phyloP scores from a whole-genome alignment of 2,113 vertebrate species.

The Hippocampus guttulatus region DNA sequence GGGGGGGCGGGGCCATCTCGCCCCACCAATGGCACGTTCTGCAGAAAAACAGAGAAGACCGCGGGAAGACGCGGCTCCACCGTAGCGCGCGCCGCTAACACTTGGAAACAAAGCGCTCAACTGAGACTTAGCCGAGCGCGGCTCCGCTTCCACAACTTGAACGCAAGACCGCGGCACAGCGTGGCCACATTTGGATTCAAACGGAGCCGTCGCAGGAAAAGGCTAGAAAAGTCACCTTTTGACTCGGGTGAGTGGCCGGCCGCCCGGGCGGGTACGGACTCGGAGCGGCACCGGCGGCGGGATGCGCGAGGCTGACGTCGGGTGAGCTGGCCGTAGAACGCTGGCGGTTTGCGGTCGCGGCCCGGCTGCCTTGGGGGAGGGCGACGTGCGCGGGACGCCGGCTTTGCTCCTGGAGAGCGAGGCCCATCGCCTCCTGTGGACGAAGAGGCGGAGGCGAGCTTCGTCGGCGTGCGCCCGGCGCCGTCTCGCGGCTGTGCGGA shows the following conservation, averaged over 20 bases:
- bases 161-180: neutral
- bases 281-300: conserved; percentile 26
- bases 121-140: neutral
- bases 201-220: neutral
- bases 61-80: neutral
- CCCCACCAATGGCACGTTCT: conserved; percentile 62
- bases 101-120: neutral
- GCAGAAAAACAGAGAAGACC: conserved; percentile 20
- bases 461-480: conserved; percentile 37
- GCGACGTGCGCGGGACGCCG: conserved; percentile 27
- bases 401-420: conserved; percentile 31
- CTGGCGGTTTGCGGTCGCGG: conserved; percentile 37
- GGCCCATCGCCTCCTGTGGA: conserved; percentile 37
- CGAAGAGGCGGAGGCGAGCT: conserved; percentile 18
- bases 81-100: neutral
- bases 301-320: conserved; percentile 39
- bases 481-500: conserved; percentile 42
- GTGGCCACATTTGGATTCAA: neutral
- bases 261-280: conserved; percentile 35
- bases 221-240: conserved; percentile 73
- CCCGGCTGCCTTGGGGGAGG: conserved; percentile 29
- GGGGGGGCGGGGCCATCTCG: conserved; percentile 63
- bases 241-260: conserved; percentile 49
- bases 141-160: no score
- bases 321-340: conserved; percentile 34